Evolutionary conservation across 2,113 vertebrate genomes (phyloP).

Genomic region (Daubentonia madagascariensis): DNA sequence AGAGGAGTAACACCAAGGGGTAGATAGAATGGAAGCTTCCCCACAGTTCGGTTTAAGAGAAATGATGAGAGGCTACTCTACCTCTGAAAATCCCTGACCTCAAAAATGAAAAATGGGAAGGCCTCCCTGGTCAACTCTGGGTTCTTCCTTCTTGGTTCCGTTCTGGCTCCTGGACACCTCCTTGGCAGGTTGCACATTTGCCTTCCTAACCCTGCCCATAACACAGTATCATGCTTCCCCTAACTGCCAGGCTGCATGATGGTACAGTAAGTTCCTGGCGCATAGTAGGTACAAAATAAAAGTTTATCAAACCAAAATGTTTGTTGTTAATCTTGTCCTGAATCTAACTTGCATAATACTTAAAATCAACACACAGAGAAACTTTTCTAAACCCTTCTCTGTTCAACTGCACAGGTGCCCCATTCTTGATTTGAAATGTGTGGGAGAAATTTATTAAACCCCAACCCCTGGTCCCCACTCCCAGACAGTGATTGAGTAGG

Average conservation of each 20-base stretch:
- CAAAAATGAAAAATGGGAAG: background rate
- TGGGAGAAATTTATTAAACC: background rate
- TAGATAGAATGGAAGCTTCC: too few relatives aligned
- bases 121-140: accelerated
- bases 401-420: background rate
- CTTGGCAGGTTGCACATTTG: accelerated
- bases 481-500: background rate
- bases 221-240: accelerated
- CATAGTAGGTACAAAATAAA: background rate
- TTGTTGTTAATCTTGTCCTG: background rate
- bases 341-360: background rate
- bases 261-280: background rate
- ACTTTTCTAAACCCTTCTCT: background rate
- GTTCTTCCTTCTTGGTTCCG: background rate
- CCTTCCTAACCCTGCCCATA: background rate
- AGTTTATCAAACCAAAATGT: background rate
- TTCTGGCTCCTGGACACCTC: too few relatives aligned
- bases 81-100: background rate
- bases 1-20: background rate
- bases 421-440: background rate
- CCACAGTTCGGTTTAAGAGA: background rate
- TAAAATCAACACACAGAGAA: background rate
- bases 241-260: background rate
- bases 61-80: background rate
- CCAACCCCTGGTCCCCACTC: accelerated